A percentile compares a stretch with the other conserved stretches of the same genome.
Conservation (phyloP, 1,140 invertebrate genomes). For the Nomia melanderi region DNA sequence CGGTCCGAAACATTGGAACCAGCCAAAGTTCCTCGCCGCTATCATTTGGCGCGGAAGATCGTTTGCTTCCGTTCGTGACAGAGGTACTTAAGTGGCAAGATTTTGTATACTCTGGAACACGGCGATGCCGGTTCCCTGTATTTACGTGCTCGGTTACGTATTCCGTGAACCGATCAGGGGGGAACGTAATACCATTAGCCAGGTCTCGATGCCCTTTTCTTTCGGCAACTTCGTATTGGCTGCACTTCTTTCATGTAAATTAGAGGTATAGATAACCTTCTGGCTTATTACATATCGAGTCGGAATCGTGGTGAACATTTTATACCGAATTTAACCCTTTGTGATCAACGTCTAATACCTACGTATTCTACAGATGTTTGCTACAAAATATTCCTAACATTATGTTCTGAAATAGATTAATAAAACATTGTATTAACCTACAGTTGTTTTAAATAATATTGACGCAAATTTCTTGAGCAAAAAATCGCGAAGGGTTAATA, state of each 20-base stretch:
- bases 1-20: background rate
- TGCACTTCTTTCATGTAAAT: background rate
- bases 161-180: slow-evolving; percentile 15
- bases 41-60: slow-evolving; percentile 23
- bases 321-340: no score
- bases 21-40: slow-evolving; percentile 5
- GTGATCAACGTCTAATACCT: no score
- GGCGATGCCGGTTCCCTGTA: slow-evolving; percentile 6
- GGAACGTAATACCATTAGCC: slow-evolving; percentile 17
- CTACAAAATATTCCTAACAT: no score
- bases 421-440: no score
- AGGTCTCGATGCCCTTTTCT: slow-evolving; percentile 16
- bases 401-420: no score
- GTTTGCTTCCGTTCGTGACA: slow-evolving; percentile 30
- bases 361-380: no score
- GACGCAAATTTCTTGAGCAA: no score
- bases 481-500: no score
- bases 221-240: background rate
- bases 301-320: no score
- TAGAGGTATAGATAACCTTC: background rate
- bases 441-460: no score
- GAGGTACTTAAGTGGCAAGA: slow-evolving; percentile 30
- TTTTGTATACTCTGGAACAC: slow-evolving; percentile 17
- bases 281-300: no score
- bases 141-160: slow-evolving; percentile 17